These are phyloP conservation scores for Donacobius atricapilla DNA, from an alignment of 2,113 vertebrate species.

Conservation along the genomic window DNA sequence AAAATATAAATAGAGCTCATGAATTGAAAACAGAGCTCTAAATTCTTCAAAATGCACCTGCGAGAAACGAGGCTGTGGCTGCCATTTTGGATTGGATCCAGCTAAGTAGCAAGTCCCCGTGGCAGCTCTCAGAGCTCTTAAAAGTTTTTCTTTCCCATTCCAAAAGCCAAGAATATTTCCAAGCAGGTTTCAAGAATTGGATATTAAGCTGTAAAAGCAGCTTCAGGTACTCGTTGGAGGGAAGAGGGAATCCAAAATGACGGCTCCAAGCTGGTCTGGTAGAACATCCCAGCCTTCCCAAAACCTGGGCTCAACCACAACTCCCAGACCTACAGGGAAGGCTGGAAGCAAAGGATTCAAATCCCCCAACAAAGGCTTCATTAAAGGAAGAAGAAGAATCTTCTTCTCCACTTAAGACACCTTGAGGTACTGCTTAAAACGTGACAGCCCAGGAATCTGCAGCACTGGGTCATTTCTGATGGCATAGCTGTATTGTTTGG, in stretches of 20 bases:
- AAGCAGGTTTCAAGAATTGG: constrained; percentile 62
- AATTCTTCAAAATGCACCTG: constrained; percentile 66
- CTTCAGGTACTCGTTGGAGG: constrained; percentile 7
- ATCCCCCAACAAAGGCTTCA: not conserved
- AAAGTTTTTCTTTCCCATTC: constrained; percentile 44
- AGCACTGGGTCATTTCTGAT: constrained; percentile 51
- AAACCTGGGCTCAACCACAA: not conserved
- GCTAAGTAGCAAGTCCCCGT: constrained; percentile 51
- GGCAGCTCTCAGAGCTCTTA: constrained; percentile 54
- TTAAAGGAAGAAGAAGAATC: not conserved
- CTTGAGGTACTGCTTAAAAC: not conserved
- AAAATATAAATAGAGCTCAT: constrained; percentile 43
- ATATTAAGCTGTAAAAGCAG: constrained; percentile 65
- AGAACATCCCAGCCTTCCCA: not conserved
- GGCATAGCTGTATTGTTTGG: constrained; percentile 72
- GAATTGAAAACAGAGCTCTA: constrained; percentile 45
- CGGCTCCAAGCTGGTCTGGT: not conserved
- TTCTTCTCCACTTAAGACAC: not conserved
- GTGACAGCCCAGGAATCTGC: not conserved
- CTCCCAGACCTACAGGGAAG: not conserved
- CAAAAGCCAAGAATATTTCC: constrained; percentile 43
- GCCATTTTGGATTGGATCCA: constrained; percentile 54
- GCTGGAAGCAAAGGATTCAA: not conserved
- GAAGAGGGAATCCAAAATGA: not conserved
- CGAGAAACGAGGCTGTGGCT: constrained; percentile 28